Evolutionary conservation across 1,140 invertebrate genomes (phyloP).

Genomic region (Centruroides vittatus): DNA sequence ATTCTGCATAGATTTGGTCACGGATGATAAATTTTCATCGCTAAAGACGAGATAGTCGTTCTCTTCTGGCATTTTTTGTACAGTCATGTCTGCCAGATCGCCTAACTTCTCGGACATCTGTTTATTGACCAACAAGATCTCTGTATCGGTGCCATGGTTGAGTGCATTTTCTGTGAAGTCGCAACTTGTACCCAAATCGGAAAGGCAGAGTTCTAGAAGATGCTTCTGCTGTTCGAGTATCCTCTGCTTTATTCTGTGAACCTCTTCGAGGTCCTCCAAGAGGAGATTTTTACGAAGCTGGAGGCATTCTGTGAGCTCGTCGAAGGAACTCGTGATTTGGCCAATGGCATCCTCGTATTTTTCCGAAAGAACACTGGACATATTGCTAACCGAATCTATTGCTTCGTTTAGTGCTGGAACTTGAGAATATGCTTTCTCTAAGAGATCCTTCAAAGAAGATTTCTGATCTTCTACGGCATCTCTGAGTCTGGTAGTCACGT

Average conservation of each 20-base stretch:
- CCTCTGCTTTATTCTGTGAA: constrained; percentile 30
- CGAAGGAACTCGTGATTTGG: constrained; percentile 5
- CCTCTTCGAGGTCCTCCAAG: constrained; percentile 31
- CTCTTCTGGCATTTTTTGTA: constrained; percentile 32
- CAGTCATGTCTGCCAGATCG: constrained; percentile 30
- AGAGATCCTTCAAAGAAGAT: constrained; percentile 10
- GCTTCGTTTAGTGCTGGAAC: constrained; percentile 30
- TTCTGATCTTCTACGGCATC: constrained; percentile 36
- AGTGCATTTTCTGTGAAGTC: constrained; percentile 36
- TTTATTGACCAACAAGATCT: constrained; percentile 38
- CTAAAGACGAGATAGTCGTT: constrained; percentile 32
- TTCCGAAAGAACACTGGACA: constrained; percentile 14
- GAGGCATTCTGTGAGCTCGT: constrained; percentile 27
- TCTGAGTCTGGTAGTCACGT: constrained; percentile 30
- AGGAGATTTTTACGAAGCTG: constrained; percentile 28
- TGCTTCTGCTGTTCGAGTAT: constrained; percentile 31
- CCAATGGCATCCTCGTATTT: constrained; percentile 1
- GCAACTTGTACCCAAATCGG: constrained; percentile 33
- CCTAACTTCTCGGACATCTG: constrained; percentile 37
- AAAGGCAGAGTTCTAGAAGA: constrained; percentile 29
- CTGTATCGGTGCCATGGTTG: constrained; percentile 34
- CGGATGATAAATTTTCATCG: constrained; percentile 23
- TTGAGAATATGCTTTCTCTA: constrained; percentile 8
- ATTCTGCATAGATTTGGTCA: constrained; percentile 26
- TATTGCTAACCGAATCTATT: constrained; percentile 28